phyloP scores from a whole-genome alignment of 2,113 vertebrate species.

The Pachyramphus minor region DNA sequence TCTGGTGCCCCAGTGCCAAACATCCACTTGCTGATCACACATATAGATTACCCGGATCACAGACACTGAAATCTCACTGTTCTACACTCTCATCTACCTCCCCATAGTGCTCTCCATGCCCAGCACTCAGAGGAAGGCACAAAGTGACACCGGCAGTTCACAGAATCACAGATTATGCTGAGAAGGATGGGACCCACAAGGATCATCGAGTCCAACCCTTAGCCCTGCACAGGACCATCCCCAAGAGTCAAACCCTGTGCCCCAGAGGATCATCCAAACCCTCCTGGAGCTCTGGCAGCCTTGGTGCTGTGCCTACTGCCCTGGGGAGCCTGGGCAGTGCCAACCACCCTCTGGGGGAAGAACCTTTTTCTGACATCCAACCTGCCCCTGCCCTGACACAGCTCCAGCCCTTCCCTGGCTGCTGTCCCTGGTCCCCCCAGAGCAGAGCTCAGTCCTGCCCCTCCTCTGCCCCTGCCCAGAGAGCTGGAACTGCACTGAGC shows the following conservation, averaged over 20 bases:
- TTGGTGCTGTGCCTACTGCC: neutral
- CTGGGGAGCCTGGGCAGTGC: neutral
- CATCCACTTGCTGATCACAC: neutral
- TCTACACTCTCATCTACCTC: neutral
- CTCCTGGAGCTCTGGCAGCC: neutral
- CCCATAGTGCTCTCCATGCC: neutral
- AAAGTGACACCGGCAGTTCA: neutral
- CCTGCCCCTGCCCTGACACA: neutral
- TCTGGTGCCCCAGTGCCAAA: neutral
- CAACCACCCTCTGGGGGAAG: neutral
- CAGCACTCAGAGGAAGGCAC: neutral
- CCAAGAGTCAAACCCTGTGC: neutral
- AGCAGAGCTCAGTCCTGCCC: neutral
- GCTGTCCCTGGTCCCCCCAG: neutral
- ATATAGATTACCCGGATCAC: fast-evolving
- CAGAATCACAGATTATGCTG: neutral
- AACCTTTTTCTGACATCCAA: neutral
- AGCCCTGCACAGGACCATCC: neutral
- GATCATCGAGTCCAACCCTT: neutral
- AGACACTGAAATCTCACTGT: neutral
- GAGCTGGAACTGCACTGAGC: neutral
- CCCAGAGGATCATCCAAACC: neutral
- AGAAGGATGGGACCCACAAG: neutral
- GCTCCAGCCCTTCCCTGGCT: neutral
- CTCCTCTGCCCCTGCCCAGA: neutral